Evolutionary conservation across 2,888 invertebrate genomes (phyloP).

Genomic region (Mantis religiosa): DNA sequence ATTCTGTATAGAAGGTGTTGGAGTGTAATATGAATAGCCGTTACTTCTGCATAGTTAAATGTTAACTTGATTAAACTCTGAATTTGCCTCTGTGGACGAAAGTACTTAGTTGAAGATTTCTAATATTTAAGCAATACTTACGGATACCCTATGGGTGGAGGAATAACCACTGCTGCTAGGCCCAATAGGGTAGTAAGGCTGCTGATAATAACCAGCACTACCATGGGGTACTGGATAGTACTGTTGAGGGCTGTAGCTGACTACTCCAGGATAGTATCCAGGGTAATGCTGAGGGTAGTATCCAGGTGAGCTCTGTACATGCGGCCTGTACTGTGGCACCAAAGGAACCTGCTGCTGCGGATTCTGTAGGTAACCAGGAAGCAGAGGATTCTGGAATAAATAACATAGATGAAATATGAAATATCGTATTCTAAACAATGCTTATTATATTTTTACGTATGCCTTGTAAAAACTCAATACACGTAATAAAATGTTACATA

Average conservation of each 20-base stretch:
- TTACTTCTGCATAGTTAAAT: too few species aligned
- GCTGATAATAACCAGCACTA: constrained; percentile 14
- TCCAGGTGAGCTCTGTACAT: neutral
- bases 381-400: neutral
- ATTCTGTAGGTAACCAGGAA: constrained; percentile 4
- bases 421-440: too few species aligned
- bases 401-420: neutral
- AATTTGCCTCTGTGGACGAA: too few species aligned
- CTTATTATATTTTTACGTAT: too few species aligned
- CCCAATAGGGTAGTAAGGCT: neutral
- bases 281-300: constrained; percentile 11
- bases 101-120: too few species aligned
- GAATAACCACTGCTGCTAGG: constrained; percentile 8
- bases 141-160: constrained; percentile 16
- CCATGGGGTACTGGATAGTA: neutral
- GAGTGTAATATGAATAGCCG: too few species aligned
- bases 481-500: too few species aligned
- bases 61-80: too few species aligned
- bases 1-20: too few species aligned
- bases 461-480: too few species aligned
- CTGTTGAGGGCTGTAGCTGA: neutral
- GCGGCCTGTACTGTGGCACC: neutral
- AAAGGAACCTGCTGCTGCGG: neutral
- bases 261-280: neutral
- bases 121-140: neutral